These are phyloP conservation scores for Pheosia gnoma DNA, from an alignment of 2,888 invertebrate genomes.

Conservation along the genomic window DNA sequence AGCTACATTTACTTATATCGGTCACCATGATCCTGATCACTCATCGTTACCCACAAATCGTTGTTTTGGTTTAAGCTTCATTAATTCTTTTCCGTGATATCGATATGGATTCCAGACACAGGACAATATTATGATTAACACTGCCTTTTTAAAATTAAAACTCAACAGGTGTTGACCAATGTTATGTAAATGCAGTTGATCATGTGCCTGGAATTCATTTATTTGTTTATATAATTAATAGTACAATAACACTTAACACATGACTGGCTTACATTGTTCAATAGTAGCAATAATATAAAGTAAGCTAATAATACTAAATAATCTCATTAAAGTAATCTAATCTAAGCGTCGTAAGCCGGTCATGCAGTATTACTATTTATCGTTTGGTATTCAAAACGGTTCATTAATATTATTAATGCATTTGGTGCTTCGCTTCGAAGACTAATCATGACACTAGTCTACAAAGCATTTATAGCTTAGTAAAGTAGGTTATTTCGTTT, in stretches of 20 bases:
- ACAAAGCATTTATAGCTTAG: slow-evolving; percentile 42
- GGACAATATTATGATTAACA: slow-evolving; percentile 62
- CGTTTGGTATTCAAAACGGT: slow-evolving; percentile 39
- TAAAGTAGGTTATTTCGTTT: slow-evolving; percentile 33
- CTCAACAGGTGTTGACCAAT: slow-evolving; percentile 31
- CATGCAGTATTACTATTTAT: slow-evolving; percentile 24
- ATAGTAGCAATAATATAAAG: slow-evolving; percentile 47
- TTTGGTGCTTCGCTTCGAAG: slow-evolving; percentile 62
- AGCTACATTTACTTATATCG: slow-evolving; percentile 86
- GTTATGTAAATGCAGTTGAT: slow-evolving; percentile 23
- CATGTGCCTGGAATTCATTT: slow-evolving; percentile 52
- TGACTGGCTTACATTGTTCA: slow-evolving; percentile 49
- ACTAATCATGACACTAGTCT: slow-evolving; percentile 50
- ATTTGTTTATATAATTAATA: slow-evolving; percentile 21
- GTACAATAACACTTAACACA: slow-evolving; percentile 16
- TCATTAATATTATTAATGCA: slow-evolving; percentile 51
- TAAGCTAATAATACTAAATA: slow-evolving; percentile 37
- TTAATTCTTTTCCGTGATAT: slow-evolving; percentile 59
- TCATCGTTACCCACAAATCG: slow-evolving; percentile 87
- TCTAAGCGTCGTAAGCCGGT: slow-evolving; percentile 54
- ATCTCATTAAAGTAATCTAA: slow-evolving; percentile 8
- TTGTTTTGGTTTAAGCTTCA: slow-evolving; percentile 85
- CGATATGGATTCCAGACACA: slow-evolving; percentile 57
- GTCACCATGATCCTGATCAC: slow-evolving; percentile 87
- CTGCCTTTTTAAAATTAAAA: slow-evolving; percentile 60